Evolutionary conservation across 1,140 invertebrate species (phyloP), one percentile per base, ranked within the genome.

Genomic region (Atta cephalotes): DNA sequence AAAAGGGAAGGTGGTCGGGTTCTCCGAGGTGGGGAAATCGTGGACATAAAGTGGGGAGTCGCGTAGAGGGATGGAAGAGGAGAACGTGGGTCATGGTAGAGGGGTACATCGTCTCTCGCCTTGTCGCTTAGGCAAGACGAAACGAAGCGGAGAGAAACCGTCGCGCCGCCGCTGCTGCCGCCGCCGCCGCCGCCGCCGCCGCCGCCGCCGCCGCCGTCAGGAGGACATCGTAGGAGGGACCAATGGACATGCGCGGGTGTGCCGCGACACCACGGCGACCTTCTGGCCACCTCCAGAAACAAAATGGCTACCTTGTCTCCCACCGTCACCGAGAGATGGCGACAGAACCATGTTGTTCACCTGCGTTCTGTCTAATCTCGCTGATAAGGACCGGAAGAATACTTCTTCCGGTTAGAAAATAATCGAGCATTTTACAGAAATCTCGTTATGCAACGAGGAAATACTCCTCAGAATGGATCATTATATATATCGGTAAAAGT

Each of bases 241-340:
- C 94, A 95, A 93, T 95, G 94, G 94, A 94, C 95, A 95, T 95
- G 95, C 94, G 94, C 94, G 94, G 95, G 95, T 95, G 94, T 94
- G 94, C 90, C 94, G 94, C 93, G 94, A 95, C 93, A 94, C 93
- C 91, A 94, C 94, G 94, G 94, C 95, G 93, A 95, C 94, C 95
- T 95, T 95, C 95, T 95, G 94, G 94, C 94, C 94, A 95, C 94
- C 94, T 95, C 94, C 93, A 95, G 94, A 95, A 95, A 95, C 95
- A 95, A 95, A 95, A 95, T 95, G 95, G 95, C 95, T 95, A 95
- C 94, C 91, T 49, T 68, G 80, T 58, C 90, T 92, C 89, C 76
- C 58, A 71, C 79, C 87, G 65, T 88, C 66, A 53, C 87, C 90
- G 88, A 92, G 86, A 95, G 95, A 95, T 95, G 95, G 94, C 93